phyloP scores from a whole-genome alignment of 2,888 invertebrate genomes.

The Lepetodrilus schrolli region DNA sequence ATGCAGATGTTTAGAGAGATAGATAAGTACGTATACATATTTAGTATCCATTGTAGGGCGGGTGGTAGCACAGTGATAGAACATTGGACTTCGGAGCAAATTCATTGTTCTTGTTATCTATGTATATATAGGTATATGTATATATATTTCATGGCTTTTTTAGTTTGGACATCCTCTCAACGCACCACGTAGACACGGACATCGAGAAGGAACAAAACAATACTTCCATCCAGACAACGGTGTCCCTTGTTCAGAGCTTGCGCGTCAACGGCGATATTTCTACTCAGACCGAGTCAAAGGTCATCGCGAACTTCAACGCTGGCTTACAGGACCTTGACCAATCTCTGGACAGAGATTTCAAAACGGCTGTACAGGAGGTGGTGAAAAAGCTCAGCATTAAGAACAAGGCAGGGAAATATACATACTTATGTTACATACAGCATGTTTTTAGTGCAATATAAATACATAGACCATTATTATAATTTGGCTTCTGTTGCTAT shows the following conservation, averaged over 20 bases:
- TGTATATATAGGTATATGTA: too few relatives aligned
- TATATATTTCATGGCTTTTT: too few relatives aligned
- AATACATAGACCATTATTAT: too few relatives aligned
- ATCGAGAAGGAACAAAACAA: slow-evolving; percentile 69
- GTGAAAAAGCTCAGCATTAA: slow-evolving; percentile 65
- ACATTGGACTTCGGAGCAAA: too few relatives aligned
- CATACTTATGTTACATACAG: too few relatives aligned
- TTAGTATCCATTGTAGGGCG: too few relatives aligned
- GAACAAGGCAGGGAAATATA: slow-evolving; percentile 62
- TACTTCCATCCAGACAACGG: slow-evolving; percentile 58
- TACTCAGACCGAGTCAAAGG: slow-evolving; percentile 53
- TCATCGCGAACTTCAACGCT: slow-evolving; percentile 41
- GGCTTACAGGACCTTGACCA: slow-evolving; percentile 56
- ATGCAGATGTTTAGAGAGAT: slow-evolving; percentile 68
- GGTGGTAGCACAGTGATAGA: too few relatives aligned
- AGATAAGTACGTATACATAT: slow-evolving; percentile 68
- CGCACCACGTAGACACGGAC: slow-evolving; percentile 67
- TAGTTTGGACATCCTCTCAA: slow-evolving; percentile 66
- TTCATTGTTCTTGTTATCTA: not conserved
- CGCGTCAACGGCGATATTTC: slow-evolving; percentile 66
- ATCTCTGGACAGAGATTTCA: slow-evolving; percentile 61
- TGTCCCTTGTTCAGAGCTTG: slow-evolving; percentile 59
- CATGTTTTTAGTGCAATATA: too few relatives aligned
- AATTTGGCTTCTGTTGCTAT: too few relatives aligned
- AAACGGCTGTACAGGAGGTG: slow-evolving; percentile 61